phyloP scores from a whole-genome alignment of 2,888 invertebrate species.

The Euclidia mi region DNA sequence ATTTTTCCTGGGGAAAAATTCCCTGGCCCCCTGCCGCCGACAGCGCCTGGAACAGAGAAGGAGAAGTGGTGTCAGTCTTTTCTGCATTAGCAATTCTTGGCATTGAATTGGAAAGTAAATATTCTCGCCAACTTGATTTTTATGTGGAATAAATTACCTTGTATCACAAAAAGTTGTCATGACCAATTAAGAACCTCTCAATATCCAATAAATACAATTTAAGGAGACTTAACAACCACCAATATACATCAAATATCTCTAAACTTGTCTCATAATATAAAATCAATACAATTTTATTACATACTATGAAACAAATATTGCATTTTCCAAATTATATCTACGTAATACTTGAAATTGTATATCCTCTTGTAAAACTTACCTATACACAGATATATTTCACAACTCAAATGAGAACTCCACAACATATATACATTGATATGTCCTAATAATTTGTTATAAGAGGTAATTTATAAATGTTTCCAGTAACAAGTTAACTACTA shows the following conservation, averaged over 20 bases:
- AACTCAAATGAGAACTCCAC: slow-evolving; percentile 19
- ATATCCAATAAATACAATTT: slow-evolving; percentile 8
- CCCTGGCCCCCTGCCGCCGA: too few relatives aligned
- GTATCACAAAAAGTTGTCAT: slow-evolving; percentile 42
- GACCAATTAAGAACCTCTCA: slow-evolving; percentile 13
- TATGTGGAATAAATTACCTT: slow-evolving; percentile 51
- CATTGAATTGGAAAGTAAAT: slow-evolving; percentile 43
- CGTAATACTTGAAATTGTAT: slow-evolving; percentile 38
- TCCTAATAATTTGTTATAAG: slow-evolving; percentile 35
- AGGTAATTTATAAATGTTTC: slow-evolving; percentile 46
- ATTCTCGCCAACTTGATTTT: slow-evolving; percentile 30
- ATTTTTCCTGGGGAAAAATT: too few relatives aligned
- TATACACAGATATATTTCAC: slow-evolving; percentile 14
- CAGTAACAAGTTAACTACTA: slow-evolving; percentile 17
- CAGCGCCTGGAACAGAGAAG: too few relatives aligned
- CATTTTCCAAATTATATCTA: slow-evolving; percentile 18
- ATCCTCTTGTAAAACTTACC: slow-evolving; percentile 13
- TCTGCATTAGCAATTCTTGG: slow-evolving; percentile 39
- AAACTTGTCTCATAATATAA: slow-evolving; percentile 9
- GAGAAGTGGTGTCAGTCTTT: slow-evolving; percentile 49
- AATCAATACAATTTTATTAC: slow-evolving; percentile 7
- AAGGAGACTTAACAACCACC: slow-evolving; percentile 21
- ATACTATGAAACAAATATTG: slow-evolving; percentile 7
- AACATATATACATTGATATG: slow-evolving; percentile 18
- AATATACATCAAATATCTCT: slow-evolving; percentile 27